phyloP scores from a whole-genome alignment of 2,113 vertebrate species.

The Brienomyrus longianalis region DNA sequence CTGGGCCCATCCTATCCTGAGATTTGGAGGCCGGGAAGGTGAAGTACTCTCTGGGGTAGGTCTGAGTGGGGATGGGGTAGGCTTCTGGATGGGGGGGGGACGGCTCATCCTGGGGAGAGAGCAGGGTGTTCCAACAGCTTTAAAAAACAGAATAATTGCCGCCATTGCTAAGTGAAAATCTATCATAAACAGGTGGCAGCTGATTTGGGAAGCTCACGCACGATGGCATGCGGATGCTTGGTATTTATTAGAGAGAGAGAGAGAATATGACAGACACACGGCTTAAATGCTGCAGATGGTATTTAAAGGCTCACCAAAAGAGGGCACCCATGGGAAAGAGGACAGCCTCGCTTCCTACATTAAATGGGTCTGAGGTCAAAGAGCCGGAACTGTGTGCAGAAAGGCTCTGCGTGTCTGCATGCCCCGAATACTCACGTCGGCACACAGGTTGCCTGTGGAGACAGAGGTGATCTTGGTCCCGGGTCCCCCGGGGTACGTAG shows the following conservation, averaged over 20 bases:
- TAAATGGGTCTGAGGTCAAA: not conserved
- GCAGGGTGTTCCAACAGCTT: not conserved
- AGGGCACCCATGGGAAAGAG: not conserved
- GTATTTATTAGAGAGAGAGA: not conserved
- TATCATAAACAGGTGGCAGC: not conserved
- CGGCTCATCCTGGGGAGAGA: slow-evolving; percentile 69
- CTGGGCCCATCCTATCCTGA: slow-evolving; percentile 77
- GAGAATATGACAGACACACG: not conserved
- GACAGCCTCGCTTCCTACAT: not conserved
- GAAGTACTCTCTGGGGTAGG: slow-evolving; percentile 91
- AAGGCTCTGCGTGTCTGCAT: not conserved
- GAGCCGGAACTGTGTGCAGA: not conserved
- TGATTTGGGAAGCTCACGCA: not conserved
- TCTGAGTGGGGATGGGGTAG: slow-evolving; percentile 95
- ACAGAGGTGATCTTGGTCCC: slow-evolving; percentile 94
- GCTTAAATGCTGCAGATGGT: not conserved
- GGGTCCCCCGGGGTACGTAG: slow-evolving; percentile 71
- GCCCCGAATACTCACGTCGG: slow-evolving; percentile 72
- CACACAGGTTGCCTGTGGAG: slow-evolving; percentile 93
- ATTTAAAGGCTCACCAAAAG: not conserved
- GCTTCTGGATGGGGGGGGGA: slow-evolving; percentile 80
- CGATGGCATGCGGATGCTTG: not conserved
- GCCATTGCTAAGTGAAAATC: not conserved
- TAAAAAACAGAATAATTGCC: too few species aligned
- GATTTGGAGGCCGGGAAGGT: slow-evolving; percentile 90